These are phyloP conservation scores for Andricus grossulariae DNA, from an alignment of 1,140 invertebrate genomes.

Conservation along the genomic window DNA sequence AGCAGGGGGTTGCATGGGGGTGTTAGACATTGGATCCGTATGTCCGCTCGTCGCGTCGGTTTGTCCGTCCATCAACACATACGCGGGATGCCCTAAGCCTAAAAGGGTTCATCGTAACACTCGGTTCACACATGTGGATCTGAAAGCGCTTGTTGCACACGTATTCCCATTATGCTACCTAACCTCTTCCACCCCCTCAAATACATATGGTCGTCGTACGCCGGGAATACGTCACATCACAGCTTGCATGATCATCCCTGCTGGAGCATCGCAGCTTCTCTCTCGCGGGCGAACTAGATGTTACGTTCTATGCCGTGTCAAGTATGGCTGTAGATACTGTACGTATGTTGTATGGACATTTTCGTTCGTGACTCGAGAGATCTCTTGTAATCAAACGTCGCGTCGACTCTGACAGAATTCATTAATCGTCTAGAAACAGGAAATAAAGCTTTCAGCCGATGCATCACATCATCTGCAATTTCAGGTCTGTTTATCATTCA, in stretches of 20 bases:
- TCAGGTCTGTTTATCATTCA: not conserved
- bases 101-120: slow-evolving; percentile 67
- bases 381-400: not conserved
- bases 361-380: slow-evolving; percentile 11
- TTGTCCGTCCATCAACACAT: slow-evolving; percentile 33
- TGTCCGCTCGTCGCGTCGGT: slow-evolving; percentile 58
- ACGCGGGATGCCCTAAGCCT: slow-evolving; percentile 43
- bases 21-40: slow-evolving; percentile 59
- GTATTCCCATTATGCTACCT: slow-evolving; percentile 64
- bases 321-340: not conserved
- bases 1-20: slow-evolving; percentile 64
- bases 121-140: slow-evolving; percentile 66
- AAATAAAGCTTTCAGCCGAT: not conserved
- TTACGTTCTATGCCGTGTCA: not conserved
- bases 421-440: not conserved
- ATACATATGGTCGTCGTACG: slow-evolving; percentile 60
- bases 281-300: not conserved
- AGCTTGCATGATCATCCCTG: slow-evolving; percentile 27
- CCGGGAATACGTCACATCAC: slow-evolving; percentile 52
- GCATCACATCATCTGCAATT: not conserved
- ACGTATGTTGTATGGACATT: not conserved
- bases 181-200: slow-evolving; percentile 65
- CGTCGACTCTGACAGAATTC: not conserved
- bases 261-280: not conserved
- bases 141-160: slow-evolving; percentile 54